Evolutionary conservation across 2,888 invertebrate genomes (phyloP), one percentile per base, ranked within the genome.

Genomic region (Zaprionus obscuricornis): DNA sequence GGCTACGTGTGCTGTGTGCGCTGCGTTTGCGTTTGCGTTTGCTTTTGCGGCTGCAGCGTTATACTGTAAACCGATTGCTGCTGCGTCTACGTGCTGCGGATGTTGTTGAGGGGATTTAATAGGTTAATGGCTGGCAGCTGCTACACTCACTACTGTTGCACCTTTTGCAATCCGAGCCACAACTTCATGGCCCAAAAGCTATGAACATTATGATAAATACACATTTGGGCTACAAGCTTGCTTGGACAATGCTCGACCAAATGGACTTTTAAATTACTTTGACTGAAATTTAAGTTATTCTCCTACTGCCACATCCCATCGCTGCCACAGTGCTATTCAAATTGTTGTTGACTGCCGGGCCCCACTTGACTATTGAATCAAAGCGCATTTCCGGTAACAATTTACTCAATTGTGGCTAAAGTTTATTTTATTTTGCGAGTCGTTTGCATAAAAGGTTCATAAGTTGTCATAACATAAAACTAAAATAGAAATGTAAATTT

Each of bases 251-350:
- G 39, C 43, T 43, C 36, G 31, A 50, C 37, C 57, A 66, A 69
- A 82, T 78, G 75, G 59, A 78, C 73, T 78, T 75, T 78, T 65
- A 83, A 85, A 74, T 75, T 73, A 73, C 85, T 82, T 69, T 40
- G 27, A 36, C 34, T 13, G 33, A 51, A 55, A 54, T 59, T 67
- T 22, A 43, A 64, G 43, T 42, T 20, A 52, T 11, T 14, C 24
- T 56, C 22, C 47, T 42, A 65, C n/a, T n/a, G 24, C 56, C 67
- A 52, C 46, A 27, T 47, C 11, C 20, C n/a, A 43, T 34, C 27
- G 5, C 20, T 7, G 31, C 13, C 29, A 18, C 51, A 45, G 16
- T 31, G 27, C 27, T 27, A 40, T 31, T 34, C 31, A n/a, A n/a
- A 26, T 43, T 18, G 24, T 24, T 26, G 43, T 26, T 39, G 29